Percentiles rank a stretch among this genome's conserved stretches.
Conservation (phyloP, 2,113 vertebrate species). For the Python bivittatus region DNA sequence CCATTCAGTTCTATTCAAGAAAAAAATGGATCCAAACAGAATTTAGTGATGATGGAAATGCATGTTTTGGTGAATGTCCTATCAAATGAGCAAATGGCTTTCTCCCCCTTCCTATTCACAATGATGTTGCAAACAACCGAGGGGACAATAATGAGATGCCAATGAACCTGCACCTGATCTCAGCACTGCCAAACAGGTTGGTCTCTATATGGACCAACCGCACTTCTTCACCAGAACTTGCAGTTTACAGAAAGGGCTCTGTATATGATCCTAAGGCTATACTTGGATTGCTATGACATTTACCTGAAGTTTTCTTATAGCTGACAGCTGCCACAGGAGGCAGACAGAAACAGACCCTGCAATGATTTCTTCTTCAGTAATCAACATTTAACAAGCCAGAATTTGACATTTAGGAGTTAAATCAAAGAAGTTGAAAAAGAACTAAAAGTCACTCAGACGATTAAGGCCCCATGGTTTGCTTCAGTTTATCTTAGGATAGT, state of each 20-base stretch:
- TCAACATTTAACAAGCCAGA: neutral
- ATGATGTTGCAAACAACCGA: neutral
- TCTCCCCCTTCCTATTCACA: neutral
- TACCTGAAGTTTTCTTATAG: neutral
- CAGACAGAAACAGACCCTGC: conserved; percentile 21
- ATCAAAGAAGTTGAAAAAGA: conserved; percentile 1
- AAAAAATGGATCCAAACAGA: neutral
- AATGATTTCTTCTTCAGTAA: neutral
- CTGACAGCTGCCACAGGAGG: neutral
- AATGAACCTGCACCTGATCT: neutral
- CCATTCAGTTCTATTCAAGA: neutral
- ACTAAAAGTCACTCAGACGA: neutral
- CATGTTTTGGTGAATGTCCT: conserved; percentile 5
- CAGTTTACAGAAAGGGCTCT: neutral
- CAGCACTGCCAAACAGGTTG: neutral
- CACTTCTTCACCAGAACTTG: neutral
- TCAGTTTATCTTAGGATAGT: neutral
- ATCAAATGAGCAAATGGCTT: neutral
- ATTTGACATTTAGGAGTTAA: neutral
- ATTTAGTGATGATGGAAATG: neutral
- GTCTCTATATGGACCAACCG: too few relatives aligned
- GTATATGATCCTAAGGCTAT: neutral
- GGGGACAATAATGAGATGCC: neutral
- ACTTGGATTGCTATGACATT: neutral
- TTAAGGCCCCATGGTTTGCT: neutral